Evolutionary conservation across 2,797 vertebrate species (phyloP).

Genomic region (Poeciliopsis gracilis): DNA sequence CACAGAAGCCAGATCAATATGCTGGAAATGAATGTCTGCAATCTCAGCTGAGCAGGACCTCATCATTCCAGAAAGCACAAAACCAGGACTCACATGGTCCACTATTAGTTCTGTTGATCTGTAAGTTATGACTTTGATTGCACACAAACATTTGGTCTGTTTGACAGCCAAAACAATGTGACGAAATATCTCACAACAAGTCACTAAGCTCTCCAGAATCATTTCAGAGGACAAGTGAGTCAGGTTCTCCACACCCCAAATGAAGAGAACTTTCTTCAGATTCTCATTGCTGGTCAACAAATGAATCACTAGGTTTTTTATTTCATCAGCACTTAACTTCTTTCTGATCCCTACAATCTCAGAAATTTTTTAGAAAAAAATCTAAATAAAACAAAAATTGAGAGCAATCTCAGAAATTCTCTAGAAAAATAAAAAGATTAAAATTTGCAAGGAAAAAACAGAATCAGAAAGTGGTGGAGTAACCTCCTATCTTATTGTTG

Average conservation of each 20-base stretch:
- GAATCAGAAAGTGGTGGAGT: no score
- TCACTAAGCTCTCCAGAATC: conserved; percentile 74
- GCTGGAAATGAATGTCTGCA: conserved; percentile 73
- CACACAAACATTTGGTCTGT: conserved; percentile 52
- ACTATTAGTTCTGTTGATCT: conserved; percentile 79
- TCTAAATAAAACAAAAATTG: no score
- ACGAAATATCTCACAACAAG: conserved; percentile 84
- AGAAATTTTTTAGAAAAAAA: no score
- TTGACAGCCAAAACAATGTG: conserved; percentile 82
- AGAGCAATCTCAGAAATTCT: no score
- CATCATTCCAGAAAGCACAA: conserved; percentile 85
- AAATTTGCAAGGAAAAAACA: no score
- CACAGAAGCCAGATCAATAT: conserved; percentile 80
- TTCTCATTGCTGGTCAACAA: conserved; percentile 51
- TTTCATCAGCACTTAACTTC: conserved; percentile 30
- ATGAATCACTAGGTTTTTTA: conserved; percentile 51
- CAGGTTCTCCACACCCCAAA: conserved; percentile 84
- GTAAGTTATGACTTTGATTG: conserved; percentile 83
- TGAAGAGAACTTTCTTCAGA: conserved; percentile 80
- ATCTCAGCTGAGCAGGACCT: conserved; percentile 82
- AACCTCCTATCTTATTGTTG: no score
- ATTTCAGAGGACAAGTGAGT: conserved; percentile 70
- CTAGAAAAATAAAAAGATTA: no score
- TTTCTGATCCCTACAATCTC: conserved; percentile 43
- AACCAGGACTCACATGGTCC: conserved; percentile 84